phyloP scores from a whole-genome alignment of 53 echinoderm and acorn worm species.

The Temnopleurus reevesii region DNA sequence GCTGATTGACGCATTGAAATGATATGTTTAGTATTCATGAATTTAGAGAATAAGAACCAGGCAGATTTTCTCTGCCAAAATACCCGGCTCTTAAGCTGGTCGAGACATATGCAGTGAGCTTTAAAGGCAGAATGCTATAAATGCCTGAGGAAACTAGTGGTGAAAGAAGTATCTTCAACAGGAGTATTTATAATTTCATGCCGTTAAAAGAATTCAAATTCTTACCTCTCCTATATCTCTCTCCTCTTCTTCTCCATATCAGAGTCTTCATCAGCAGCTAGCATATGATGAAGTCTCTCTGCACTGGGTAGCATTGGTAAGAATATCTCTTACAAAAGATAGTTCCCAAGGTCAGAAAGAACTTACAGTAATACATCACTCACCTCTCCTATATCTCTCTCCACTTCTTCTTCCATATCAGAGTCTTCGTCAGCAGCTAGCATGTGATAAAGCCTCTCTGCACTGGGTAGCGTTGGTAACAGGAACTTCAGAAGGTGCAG shows the following conservation, averaged over 20 bases:
- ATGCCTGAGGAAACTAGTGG: too few relatives aligned
- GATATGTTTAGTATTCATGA: too few relatives aligned
- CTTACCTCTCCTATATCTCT: constrained; percentile 62
- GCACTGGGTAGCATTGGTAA: constrained; percentile 83
- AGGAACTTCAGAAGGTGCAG: constrained; percentile 80
- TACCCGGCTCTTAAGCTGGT: too few relatives aligned
- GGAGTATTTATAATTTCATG: too few relatives aligned
- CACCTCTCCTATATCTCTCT: constrained; percentile 64
- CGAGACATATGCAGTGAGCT: too few relatives aligned
- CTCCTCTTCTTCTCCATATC: constrained; percentile 67
- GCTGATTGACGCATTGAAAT: too few relatives aligned
- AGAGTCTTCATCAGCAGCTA: constrained; percentile 70
- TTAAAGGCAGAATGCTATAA: too few relatives aligned
- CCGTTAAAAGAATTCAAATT: too few relatives aligned
- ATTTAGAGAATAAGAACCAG: too few relatives aligned
- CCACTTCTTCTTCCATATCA: constrained; percentile 66
- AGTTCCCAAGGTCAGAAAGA: constrained; percentile 65
- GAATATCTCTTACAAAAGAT: constrained; percentile 78
- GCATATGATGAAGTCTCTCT: constrained; percentile 54
- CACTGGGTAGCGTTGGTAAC: constrained; percentile 80
- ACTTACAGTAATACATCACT: too few relatives aligned
- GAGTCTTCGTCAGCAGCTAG: constrained; percentile 71
- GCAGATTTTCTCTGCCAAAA: too few relatives aligned
- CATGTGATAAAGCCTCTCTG: constrained; percentile 58
- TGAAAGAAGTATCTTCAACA: too few relatives aligned